Conservation (phyloP, 1,140 invertebrate genomes). For the Aporrectodea caliginosa region DNA sequence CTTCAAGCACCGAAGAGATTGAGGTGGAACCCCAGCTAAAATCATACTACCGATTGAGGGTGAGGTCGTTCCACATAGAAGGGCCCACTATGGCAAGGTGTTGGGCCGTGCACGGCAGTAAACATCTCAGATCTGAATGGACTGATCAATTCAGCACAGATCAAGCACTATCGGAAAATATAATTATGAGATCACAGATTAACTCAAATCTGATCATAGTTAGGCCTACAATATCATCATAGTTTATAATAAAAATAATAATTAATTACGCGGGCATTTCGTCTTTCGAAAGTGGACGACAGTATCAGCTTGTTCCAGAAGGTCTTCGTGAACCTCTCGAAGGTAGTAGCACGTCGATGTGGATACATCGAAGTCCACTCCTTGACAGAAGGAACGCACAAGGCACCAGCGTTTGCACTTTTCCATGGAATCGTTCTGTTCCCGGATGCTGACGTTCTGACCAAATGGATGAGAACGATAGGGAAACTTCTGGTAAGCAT, state of each 20-base stretch:
- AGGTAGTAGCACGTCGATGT: slow-evolving; percentile 23
- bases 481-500: background rate
- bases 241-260: background rate
- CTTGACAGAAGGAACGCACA: slow-evolving; percentile 22
- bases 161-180: too few relatives aligned
- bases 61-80: too few relatives aligned
- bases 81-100: too few relatives aligned
- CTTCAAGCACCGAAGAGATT: too few relatives aligned
- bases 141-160: too few relatives aligned
- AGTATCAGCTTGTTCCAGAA: background rate
- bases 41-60: too few relatives aligned
- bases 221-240: background rate
- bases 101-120: too few relatives aligned
- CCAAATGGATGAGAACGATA: slow-evolving; percentile 22
- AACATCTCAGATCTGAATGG: too few relatives aligned
- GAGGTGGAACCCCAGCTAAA: too few relatives aligned
- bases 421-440: slow-evolving; percentile 6
- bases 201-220: too few relatives aligned
- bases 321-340: background rate
- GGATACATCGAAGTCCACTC: slow-evolving; percentile 23
- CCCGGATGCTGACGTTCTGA: slow-evolving; percentile 7
- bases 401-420: slow-evolving; percentile 30
- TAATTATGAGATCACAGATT: too few relatives aligned
- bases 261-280: slow-evolving; percentile 16
- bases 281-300: slow-evolving; percentile 24